Evolutionary conservation across 92 coral and sea anemone species (phyloP), one percentile per base, ranked within the genome.

Genomic region (Meandrina meandrites): DNA sequence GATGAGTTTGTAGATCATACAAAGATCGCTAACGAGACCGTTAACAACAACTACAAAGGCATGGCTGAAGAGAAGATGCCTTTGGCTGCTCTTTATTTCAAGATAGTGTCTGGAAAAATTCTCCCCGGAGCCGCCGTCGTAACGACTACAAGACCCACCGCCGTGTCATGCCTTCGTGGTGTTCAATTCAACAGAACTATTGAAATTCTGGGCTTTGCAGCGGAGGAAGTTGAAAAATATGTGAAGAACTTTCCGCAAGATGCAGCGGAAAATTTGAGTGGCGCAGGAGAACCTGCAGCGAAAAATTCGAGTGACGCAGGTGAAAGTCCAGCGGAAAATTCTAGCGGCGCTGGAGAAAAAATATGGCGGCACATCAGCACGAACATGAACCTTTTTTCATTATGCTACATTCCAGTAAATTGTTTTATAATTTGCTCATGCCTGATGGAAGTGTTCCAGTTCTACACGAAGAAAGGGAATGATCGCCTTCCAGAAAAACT

Each of bases 71-170:
- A 81, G 21, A 81, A 31, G 21, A 71, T 83, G 71, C 86, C 70
- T 16, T 22, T 83, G 11, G 9, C 58, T 21, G 70, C 34, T 19
- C 54, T 83, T 4, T 83, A 31, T 18, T 18, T 24, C 1, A 71
- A 51, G 21, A 18, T 72, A 5, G 54, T 9, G 24, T 3, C 53
- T 5, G 86, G 86, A 1, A 68, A 70, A 54, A 72, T 84, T n/a
- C 79, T 83, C 9, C 13, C 7, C 0, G 87, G 58, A 35, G 80
- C 80, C 32, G 24, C 54, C 17, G 53, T 84, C 53, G 0, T 84
- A 12, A 84, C 87, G 8, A 84, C 87, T 72, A 73, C 80, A n/a
- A 47, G 86, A 47, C 86, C 86, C 30, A 82, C 48, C 18, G 86
- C 78, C 15, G 62, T 68, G 48, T 24, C 66, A 30, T 28, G 21